phyloP scores from a whole-genome alignment of 2,888 invertebrate species.

The Orchesella flavescens region DNA sequence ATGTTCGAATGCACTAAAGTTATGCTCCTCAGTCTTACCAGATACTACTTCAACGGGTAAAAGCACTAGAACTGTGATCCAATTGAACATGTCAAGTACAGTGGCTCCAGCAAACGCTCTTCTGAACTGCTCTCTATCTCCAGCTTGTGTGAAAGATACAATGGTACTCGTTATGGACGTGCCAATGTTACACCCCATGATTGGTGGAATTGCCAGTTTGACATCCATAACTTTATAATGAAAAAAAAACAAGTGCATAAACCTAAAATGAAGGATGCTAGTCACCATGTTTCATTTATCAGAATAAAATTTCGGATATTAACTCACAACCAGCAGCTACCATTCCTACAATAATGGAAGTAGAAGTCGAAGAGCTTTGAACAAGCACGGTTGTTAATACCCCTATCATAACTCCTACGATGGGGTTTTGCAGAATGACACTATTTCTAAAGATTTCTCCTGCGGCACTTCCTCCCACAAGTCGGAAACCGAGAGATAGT shows the following conservation, averaged over 20 bases:
- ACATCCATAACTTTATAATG: slow-evolving; percentile 73
- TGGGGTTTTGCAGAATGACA: slow-evolving; percentile 76
- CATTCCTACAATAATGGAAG: slow-evolving; percentile 75
- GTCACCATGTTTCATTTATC: too few relatives aligned
- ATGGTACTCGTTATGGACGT: slow-evolving; percentile 78
- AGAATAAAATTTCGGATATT: too few relatives aligned
- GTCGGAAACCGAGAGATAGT: slow-evolving; percentile 74
- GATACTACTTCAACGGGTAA: slow-evolving; percentile 76
- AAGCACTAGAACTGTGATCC: slow-evolving; percentile 76
- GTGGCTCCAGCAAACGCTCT: slow-evolving; percentile 77
- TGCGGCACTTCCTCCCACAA: slow-evolving; percentile 73
- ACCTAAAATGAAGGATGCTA: too few relatives aligned
- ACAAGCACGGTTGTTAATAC: slow-evolving; percentile 77
- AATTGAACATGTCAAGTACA: slow-evolving; percentile 77
- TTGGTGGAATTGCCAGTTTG: slow-evolving; percentile 76
- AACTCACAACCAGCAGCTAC: slow-evolving; percentile 74
- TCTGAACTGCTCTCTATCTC: slow-evolving; percentile 75
- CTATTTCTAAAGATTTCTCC: slow-evolving; percentile 72
- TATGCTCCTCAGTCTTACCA: slow-evolving; percentile 64
- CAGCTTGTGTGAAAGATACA: slow-evolving; percentile 75
- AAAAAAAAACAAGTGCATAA: neutral
- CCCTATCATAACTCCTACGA: slow-evolving; percentile 78
- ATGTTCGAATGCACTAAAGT: too few relatives aligned
- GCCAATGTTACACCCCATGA: slow-evolving; percentile 78
- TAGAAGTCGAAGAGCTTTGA: slow-evolving; percentile 77